phyloP scores from a whole-genome alignment of 2,888 invertebrate species.

The Ormia ochracea region DNA sequence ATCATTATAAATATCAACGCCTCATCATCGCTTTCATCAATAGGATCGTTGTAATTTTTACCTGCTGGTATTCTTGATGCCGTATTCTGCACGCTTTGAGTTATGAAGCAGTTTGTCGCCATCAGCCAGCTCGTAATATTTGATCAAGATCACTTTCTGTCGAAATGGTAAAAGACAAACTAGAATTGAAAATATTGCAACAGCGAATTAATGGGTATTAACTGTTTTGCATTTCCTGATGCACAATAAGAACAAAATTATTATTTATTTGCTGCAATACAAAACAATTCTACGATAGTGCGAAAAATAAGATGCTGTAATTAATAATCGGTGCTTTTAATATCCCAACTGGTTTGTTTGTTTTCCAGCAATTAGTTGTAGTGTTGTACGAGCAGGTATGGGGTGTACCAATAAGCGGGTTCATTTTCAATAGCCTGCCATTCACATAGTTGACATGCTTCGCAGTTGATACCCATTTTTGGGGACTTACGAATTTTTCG shows the following conservation, averaged over 20 bases:
- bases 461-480: too few relatives aligned
- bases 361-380: conserved; percentile 5
- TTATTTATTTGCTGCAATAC: conserved; percentile 43
- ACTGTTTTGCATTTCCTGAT: conserved; percentile 57
- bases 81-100: background rate
- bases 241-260: conserved; percentile 42
- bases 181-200: conserved; percentile 29
- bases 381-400: background rate
- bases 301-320: background rate
- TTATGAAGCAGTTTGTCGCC: conserved; percentile 11
- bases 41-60: conserved; percentile 18
- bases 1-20: conserved; percentile 16
- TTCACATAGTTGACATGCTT: too few relatives aligned
- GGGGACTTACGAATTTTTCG: too few relatives aligned
- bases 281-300: background rate
- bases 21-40: conserved; percentile 8
- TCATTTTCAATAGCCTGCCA: too few relatives aligned
- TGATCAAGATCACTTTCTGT: conserved; percentile 64
- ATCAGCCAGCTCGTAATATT: too few relatives aligned
- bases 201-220: conserved; percentile 41
- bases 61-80: background rate
- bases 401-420: too few relatives aligned
- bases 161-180: conserved; percentile 58
- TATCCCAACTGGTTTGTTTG: conserved; percentile 7
- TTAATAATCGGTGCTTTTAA: conserved; percentile 16